Percentiles rank a stretch among this genome's conserved stretches.
These are phyloP conservation scores for Nanorana parkeri DNA, from an alignment of 2,113 vertebrate genomes.

Conservation along the genomic window DNA sequence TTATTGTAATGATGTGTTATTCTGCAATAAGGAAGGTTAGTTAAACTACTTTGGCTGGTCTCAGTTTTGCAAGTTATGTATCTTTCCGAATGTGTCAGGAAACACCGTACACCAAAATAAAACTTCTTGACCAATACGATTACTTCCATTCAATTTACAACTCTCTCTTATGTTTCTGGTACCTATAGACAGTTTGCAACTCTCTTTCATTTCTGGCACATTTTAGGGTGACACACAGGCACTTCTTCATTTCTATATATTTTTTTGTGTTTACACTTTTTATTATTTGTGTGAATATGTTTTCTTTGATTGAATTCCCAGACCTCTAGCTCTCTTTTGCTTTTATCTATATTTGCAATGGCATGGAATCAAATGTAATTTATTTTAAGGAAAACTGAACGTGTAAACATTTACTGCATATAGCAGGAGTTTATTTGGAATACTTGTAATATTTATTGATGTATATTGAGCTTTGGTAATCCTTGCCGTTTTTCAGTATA, in stretches of 20 bases:
- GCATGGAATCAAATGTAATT: neutral
- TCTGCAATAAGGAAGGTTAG: too few relatives aligned
- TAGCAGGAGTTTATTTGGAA: neutral
- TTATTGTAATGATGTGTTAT: too few relatives aligned
- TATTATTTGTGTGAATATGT: conserved; percentile 6
- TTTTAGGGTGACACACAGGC: neutral
- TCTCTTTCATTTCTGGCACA: neutral
- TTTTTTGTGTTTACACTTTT: conserved; percentile 22
- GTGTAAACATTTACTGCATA: neutral
- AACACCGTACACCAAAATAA: neutral
- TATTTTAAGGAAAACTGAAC: neutral
- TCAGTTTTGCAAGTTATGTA: neutral
- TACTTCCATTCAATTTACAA: neutral
- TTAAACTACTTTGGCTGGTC: too few relatives aligned
- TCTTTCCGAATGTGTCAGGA: neutral
- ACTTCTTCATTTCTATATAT: neutral
- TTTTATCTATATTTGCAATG: conserved; percentile 19
- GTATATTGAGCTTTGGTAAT: too few relatives aligned
- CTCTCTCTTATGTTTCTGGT: neutral
- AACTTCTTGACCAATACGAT: neutral
- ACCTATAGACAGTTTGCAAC: too few relatives aligned
- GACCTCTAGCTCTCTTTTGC: neutral
- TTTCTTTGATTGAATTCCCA: neutral
- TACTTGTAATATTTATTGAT: neutral
- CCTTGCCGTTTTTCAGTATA: too few relatives aligned